These are phyloP conservation scores for Rhyacophila brunnea DNA, from an alignment of 1,140 invertebrate species.

Conservation along the genomic window DNA sequence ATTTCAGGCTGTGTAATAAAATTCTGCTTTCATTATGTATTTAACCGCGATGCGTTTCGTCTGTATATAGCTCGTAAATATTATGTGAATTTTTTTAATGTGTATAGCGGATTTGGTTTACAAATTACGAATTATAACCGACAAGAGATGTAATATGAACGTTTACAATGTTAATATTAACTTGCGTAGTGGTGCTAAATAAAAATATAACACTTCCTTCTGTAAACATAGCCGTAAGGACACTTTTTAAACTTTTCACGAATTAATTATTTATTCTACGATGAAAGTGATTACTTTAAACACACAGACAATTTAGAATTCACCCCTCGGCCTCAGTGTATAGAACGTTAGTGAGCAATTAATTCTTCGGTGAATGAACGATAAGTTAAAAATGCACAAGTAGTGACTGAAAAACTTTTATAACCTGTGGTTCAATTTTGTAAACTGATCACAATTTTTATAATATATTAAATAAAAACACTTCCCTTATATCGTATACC, in stretches of 20 bases:
- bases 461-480: neutral
- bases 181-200: constrained; percentile 18
- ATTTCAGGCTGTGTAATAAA: too few relatives aligned
- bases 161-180: neutral
- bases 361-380: neutral
- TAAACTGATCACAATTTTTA: neutral
- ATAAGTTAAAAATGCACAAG: neutral
- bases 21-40: too few relatives aligned
- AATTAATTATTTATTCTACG: neutral
- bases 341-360: neutral
- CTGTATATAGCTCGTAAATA: too few relatives aligned
- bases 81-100: too few relatives aligned
- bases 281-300: too few relatives aligned
- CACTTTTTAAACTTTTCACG: constrained; percentile 19
- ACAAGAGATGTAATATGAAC: neutral
- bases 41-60: neutral
- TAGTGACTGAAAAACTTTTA: too few relatives aligned
- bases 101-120: neutral
- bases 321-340: too few relatives aligned
- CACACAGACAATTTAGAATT: too few relatives aligned
- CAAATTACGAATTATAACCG: neutral
- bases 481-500: too few relatives aligned
- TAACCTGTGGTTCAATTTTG: too few relatives aligned
- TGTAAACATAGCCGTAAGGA: constrained; percentile 11
- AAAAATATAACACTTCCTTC: constrained; percentile 6